Evolutionary conservation across 2,797 vertebrate species (phyloP), one percentile per base, ranked within the genome.

Genomic region (Bovichtus diacanthus): DNA sequence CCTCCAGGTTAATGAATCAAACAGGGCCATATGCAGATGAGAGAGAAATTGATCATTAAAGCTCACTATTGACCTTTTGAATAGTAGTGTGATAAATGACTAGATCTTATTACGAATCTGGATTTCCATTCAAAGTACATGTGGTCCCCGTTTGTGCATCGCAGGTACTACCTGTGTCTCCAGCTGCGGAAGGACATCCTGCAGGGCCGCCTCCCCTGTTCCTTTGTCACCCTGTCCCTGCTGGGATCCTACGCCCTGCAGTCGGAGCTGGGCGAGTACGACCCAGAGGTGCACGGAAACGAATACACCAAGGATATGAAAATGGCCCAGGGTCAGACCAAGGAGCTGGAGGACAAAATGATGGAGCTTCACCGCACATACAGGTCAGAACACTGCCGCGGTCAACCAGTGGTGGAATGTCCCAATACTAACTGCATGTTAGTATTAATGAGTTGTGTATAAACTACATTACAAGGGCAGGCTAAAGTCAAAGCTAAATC

Each of bases 341-440:
- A 96, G 92, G 98, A 99, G 82, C 96, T 99, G 13, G 97, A 98
- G 90, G 96, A 98, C 80, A 99, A 99, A 85, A 96, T 99, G 88
- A 96, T 96, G 94, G 97, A 99, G 84, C 96, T 99, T 51, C 98
- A 99, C 85, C 98, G 93, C 72, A 97, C 97, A 0, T 98, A 99
- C 86, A 97, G 96, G 98, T 98, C 36, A 85, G 69, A 31, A 38
- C 10, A 15, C 29, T 15, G 9, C 31, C 9, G 15, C 34, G 74
- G 13, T 56, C 19, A 34, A 6, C 9, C 50, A 64, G 38, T 46
- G 43, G 10, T 51, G 19, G 15, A 36, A n/a, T n/a, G n/a, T n/a
- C n/a, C 5, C 5, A 62, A 16, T 62, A 21, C 8, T 53, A 27
- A 12, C 3, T 29, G 3, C 6, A 36, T 29, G 13, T 43, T 9